Conservation (phyloP, 2,888 invertebrate species). For the Apodemia hepburni region DNA sequence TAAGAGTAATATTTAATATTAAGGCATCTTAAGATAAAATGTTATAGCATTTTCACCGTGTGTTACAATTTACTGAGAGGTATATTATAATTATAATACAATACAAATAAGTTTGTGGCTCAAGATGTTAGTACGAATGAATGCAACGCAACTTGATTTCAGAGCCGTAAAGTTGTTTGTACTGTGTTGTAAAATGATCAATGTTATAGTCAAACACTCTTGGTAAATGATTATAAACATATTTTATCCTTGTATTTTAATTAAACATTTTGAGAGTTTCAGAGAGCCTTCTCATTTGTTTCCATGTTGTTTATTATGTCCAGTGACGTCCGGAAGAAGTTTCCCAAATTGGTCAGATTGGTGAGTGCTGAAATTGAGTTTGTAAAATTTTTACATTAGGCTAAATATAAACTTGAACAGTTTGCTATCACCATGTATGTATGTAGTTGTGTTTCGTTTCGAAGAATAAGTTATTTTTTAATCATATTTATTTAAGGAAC, state of each 20-base stretch:
- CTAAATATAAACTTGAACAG: no score
- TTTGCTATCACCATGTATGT: no score
- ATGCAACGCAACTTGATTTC: neutral
- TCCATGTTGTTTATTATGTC: slow-evolving; percentile 76
- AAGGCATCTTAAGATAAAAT: no score
- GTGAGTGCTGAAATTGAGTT: slow-evolving; percentile 79
- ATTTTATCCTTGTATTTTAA: slow-evolving; percentile 10
- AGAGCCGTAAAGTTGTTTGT: neutral
- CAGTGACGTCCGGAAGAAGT: slow-evolving; percentile 94
- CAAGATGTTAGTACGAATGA: neutral
- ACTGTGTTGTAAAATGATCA: neutral
- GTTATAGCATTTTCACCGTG: no score
- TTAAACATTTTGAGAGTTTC: slow-evolving; percentile 53
- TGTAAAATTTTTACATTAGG: no score
- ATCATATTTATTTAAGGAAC: no score
- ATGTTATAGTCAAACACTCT: neutral
- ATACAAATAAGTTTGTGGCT: neutral
- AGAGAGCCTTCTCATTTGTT: slow-evolving; percentile 63
- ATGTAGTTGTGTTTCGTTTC: no score
- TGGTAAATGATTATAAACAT: no score
- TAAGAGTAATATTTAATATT: no score
- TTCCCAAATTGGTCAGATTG: slow-evolving; percentile 92
- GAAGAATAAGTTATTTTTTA: no score
- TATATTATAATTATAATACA: neutral
- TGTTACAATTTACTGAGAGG: no score